Percentiles rank a stretch among this genome's conserved stretches.
These are phyloP conservation scores for Glyphotaelius pellucidus DNA, from an alignment of 2,888 invertebrate genomes.

Conservation along the genomic window DNA sequence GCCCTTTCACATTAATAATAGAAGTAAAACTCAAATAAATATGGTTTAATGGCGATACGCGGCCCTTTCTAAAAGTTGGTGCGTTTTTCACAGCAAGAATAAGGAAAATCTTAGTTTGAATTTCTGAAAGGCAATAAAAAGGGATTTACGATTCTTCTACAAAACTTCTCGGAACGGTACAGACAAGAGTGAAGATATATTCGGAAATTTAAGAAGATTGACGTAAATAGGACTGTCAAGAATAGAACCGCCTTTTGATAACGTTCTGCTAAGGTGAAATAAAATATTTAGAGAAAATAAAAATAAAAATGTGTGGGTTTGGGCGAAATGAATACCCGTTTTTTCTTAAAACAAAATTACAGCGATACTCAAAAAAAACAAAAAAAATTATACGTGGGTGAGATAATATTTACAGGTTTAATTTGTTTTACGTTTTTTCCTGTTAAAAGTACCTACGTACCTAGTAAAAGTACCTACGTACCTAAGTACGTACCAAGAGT, in stretches of 20 bases:
- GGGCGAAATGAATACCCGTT: background rate
- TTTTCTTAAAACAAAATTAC: background rate
- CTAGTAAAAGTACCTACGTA: too few species aligned
- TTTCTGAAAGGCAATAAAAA: background rate
- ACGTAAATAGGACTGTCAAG: slow-evolving; percentile 2
- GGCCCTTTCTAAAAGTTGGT: background rate
- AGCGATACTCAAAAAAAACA: background rate
- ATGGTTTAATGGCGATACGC: background rate
- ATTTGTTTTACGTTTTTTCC: too few species aligned
- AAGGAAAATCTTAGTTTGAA: background rate
- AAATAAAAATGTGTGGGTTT: background rate
- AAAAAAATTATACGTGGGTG: background rate
- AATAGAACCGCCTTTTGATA: background rate
- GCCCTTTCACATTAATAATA: background rate
- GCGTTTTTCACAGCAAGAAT: background rate
- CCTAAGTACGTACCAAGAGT: too few species aligned
- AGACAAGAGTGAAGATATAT: background rate
- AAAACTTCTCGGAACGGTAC: background rate
- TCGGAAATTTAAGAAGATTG: background rate
- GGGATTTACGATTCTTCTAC: background rate
- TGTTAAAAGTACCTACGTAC: too few species aligned
- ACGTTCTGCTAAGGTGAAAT: background rate
- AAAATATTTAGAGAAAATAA: background rate
- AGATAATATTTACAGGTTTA: too few species aligned
- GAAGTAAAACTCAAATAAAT: background rate